Conservation (phyloP, 2,888 invertebrate genomes). For the Trimorus sp. region DNA sequence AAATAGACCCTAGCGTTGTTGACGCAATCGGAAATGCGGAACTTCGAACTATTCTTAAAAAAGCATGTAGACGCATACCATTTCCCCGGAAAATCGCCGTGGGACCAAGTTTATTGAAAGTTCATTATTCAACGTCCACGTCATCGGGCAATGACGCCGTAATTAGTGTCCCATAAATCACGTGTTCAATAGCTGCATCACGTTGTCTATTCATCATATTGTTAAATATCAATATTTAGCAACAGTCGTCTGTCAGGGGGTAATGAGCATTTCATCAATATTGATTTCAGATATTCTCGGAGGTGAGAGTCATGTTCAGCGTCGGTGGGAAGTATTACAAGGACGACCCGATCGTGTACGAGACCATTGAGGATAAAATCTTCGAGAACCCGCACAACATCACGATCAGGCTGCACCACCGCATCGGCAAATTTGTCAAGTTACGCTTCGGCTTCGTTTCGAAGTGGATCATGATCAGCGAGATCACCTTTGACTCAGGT, state of each 20-base stretch:
- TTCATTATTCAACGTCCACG: not conserved
- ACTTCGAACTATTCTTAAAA: slow-evolving; percentile 6
- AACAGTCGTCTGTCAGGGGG: slow-evolving; percentile 17
- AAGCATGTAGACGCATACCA: too few relatives aligned
- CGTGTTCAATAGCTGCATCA: not conserved
- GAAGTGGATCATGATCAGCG: slow-evolving; percentile 94
- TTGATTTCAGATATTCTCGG: slow-evolving; percentile 88
- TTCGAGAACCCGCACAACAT: slow-evolving; percentile 92
- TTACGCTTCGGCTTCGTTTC: slow-evolving; percentile 90
- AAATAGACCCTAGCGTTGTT: slow-evolving; percentile 72
- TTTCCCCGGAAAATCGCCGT: slow-evolving; percentile 20
- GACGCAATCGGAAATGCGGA: slow-evolving; percentile 60
- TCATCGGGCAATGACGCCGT: slow-evolving; percentile 21
- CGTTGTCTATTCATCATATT: slow-evolving; percentile 6
- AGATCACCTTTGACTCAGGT: slow-evolving; percentile 93
- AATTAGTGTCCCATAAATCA: slow-evolving; percentile 23
- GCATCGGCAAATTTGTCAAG: slow-evolving; percentile 91
- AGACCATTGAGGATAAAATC: slow-evolving; percentile 88
- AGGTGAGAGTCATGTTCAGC: slow-evolving; percentile 90
- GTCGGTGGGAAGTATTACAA: slow-evolving; percentile 90
- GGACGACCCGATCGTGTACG: slow-evolving; percentile 89
- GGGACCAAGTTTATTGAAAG: not conserved
- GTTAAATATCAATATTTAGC: slow-evolving; percentile 24
- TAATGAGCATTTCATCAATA: slow-evolving; percentile 32
- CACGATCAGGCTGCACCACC: slow-evolving; percentile 90